Conservation (phyloP, 2,888 invertebrate genomes). For the Ochropleura plecta region DNA sequence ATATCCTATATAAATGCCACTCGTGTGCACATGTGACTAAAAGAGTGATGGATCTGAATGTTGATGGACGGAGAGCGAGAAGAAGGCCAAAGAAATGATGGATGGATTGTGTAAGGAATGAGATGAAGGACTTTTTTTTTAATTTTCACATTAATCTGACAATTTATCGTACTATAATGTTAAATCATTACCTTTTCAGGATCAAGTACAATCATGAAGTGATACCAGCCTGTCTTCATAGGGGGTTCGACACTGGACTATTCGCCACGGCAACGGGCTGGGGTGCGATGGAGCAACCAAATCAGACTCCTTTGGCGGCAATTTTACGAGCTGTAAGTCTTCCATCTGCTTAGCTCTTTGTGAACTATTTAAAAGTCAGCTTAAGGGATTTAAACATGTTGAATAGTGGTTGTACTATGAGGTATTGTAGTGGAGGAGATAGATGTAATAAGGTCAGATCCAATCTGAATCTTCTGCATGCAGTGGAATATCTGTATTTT, state of each 20-base stretch:
- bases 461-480: not conserved
- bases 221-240: slow-evolving; percentile 48
- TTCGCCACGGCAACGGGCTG: slow-evolving; percentile 37
- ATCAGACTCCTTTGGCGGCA: slow-evolving; percentile 1
- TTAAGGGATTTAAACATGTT: no score
- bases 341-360: not conserved
- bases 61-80: no score
- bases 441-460: no score
- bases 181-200: slow-evolving; percentile 17
- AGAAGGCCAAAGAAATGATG: no score
- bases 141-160: no score
- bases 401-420: no score
- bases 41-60: no score
- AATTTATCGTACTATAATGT: not conserved
- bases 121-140: no score
- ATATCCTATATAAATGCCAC: no score
- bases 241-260: not conserved
- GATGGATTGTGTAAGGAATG: no score
- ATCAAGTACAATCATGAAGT: slow-evolving; percentile 36
- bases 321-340: slow-evolving; percentile 45
- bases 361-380: not conserved
- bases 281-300: not conserved
- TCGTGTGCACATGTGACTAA: no score
- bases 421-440: no score
- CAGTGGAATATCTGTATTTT: not conserved